Base-by-base conservation (phyloP, 2,797 vertebrate genomes). In the Gila robusta region DNA sequence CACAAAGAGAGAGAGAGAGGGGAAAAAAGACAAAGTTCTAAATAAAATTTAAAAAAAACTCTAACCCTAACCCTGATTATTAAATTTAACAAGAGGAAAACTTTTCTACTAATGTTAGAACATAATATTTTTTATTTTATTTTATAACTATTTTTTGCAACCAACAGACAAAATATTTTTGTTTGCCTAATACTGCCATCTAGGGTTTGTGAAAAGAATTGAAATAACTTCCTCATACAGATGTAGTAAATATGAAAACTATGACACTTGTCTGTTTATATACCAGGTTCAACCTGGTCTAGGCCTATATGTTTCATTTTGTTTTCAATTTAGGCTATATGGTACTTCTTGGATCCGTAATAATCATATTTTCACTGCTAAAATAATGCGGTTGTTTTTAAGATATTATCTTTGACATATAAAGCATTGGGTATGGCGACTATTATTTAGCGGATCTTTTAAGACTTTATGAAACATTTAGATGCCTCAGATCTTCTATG, bases 161-260 rank as follows among this genome's bases (percentile, higher is more conserved):
- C 39, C 39, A 73, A 73, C 23, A 69, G 44, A 69, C 6, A 37
- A 35, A 23, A 16, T 16, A n/a, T 71, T 41, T 49, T 19, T 17
- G 14, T 82, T 71, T 32, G 80, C 80, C 23, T 26, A 6, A 9
- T 59, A 12, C 80, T 82, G 66, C 80, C 80, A 82, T 71, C 80
- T 82, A 26, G 49, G 23, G 66, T 80, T 79, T 79, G 12, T 32
- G 26, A 39, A 8, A 77, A 35, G 32, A 10, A 39, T 35, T 70
- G 67, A 35, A 70, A n/a, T 70, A 44, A n/a, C 41, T 47, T 73
- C 2, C 71, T 39, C 35, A 5, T 8, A 47, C 64, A 64, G 26
- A 64, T 28, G 5, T 14, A 32, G 14, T 32, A 17, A 66, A 32
- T 64, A 26, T 64, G 12, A 64, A 28, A 64, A 64, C 26, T 28